Evolutionary conservation across 2,113 vertebrate species (phyloP).

Genomic region (Varanus salvator): DNA sequence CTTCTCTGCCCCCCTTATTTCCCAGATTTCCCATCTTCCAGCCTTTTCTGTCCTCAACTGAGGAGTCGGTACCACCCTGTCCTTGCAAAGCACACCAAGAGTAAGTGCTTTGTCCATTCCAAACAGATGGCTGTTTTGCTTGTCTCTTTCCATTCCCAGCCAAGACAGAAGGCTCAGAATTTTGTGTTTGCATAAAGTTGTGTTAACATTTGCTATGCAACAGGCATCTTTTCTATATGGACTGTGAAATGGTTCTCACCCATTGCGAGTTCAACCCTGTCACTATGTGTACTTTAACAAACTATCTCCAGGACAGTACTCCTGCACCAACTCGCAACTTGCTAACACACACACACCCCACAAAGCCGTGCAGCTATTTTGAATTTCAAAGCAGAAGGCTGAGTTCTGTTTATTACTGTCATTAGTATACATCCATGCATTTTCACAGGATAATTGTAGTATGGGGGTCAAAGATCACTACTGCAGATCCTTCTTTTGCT

Average conservation of each 20-base stretch:
- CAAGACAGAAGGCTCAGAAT: not conserved
- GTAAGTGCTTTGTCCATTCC: too few species aligned
- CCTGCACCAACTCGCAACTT: not conserved
- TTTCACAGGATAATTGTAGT: not conserved
- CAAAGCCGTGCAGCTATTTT: not conserved
- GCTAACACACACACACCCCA: not conserved
- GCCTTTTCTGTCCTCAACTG: too few species aligned
- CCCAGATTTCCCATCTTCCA: too few species aligned
- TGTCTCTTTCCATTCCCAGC: not conserved
- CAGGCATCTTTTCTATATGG: constrained; percentile 15
- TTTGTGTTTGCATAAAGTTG: not conserved
- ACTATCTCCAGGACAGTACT: not conserved
- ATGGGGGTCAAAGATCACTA: not conserved
- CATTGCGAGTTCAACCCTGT: not conserved
- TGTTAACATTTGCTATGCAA: not conserved
- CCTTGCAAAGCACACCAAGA: too few species aligned
- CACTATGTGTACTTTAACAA: constrained; percentile 34
- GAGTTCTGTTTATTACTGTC: not conserved
- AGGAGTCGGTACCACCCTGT: too few species aligned
- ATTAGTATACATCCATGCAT: constrained; percentile 8
- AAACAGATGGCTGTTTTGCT: not conserved
- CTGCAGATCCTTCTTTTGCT: constrained; percentile 1
- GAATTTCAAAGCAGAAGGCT: constrained; percentile 4
- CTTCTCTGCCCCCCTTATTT: too few species aligned
- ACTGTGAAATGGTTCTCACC: constrained; percentile 15